These are phyloP conservation scores for Thaumatotibia leucotreta DNA, from an alignment of 1,140 invertebrate genomes.

Conservation along the genomic window DNA sequence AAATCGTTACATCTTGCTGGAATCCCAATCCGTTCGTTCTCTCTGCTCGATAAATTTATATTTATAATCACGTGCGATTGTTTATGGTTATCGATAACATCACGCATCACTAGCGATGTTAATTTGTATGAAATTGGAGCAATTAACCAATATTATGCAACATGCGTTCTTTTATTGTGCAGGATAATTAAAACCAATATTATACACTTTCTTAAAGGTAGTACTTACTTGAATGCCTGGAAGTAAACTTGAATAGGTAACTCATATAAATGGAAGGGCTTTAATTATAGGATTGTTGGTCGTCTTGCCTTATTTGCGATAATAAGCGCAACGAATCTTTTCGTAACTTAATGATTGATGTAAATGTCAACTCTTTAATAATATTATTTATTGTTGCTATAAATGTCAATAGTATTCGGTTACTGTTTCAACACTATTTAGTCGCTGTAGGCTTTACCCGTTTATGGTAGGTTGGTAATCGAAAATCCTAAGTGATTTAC, in stretches of 20 bases:
- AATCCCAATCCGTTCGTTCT: background rate
- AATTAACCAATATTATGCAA: slow-evolving; percentile 5
- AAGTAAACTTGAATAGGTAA: background rate
- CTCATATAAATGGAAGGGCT: background rate
- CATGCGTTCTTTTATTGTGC: background rate
- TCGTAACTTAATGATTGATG: background rate
- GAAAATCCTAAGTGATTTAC: background rate
- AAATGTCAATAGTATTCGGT: background rate
- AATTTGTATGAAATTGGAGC: background rate
- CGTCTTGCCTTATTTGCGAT: background rate
- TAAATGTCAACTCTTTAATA: background rate
- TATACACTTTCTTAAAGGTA: background rate
- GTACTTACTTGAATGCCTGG: too few species aligned
- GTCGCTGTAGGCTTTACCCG: background rate
- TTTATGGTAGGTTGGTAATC: background rate
- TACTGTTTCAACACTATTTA: background rate
- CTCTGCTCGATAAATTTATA: background rate
- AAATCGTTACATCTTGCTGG: background rate
- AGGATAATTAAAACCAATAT: background rate
- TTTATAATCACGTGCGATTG: background rate
- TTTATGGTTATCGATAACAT: background rate
- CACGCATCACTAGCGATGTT: background rate
- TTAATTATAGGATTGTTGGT: background rate
- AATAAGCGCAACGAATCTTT: background rate
- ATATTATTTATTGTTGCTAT: background rate